Evolutionary conservation across 37 sponge, comb jelly and placozoan species (phyloP).

Genomic region (Corticium candelabrum): DNA sequence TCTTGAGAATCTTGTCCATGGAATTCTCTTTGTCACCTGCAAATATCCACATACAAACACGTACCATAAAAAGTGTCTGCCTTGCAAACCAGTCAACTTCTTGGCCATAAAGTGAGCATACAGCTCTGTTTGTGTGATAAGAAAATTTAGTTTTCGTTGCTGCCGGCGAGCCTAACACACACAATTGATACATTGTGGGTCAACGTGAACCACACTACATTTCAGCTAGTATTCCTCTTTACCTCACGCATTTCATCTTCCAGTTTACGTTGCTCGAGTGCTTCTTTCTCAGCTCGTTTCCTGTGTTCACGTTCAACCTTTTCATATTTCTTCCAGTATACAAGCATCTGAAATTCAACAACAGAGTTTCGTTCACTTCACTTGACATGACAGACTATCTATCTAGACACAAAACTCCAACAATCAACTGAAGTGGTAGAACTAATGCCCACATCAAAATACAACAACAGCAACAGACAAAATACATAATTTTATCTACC

Average conservation of each 20-base stretch:
- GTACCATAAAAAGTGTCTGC: too few relatives aligned
- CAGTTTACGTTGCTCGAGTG: conserved; percentile 61
- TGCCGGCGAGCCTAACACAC: conserved; percentile 59
- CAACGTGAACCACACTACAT: neutral
- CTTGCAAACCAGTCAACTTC: conserved; percentile 42
- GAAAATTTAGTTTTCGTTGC: conserved; percentile 88
- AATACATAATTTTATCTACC: neutral
- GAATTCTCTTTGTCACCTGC: conserved; percentile 15
- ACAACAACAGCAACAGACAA: too few relatives aligned
- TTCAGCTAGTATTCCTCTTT: neutral
- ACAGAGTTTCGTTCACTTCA: too few relatives aligned
- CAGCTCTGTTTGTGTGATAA: conserved; percentile 94
- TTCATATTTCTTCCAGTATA: conserved; percentile 83
- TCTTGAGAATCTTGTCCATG: conserved; percentile 43
- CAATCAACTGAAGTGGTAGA: too few relatives aligned
- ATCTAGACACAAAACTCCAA: too few relatives aligned
- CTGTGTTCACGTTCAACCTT: conserved; percentile 80
- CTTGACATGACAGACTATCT: too few relatives aligned
- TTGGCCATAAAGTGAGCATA: conserved; percentile 95
- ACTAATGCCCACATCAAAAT: too few relatives aligned
- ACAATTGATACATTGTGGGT: neutral
- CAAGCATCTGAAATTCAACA: conserved; percentile 24
- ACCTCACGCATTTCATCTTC: conserved; percentile 88
- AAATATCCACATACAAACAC: too few relatives aligned
- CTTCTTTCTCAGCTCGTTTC: conserved; percentile 81